Percentiles rank a stretch among this genome's conserved stretches.
Conservation (phyloP, 2,888 invertebrate species). For the Drosophila kanekoi region DNA sequence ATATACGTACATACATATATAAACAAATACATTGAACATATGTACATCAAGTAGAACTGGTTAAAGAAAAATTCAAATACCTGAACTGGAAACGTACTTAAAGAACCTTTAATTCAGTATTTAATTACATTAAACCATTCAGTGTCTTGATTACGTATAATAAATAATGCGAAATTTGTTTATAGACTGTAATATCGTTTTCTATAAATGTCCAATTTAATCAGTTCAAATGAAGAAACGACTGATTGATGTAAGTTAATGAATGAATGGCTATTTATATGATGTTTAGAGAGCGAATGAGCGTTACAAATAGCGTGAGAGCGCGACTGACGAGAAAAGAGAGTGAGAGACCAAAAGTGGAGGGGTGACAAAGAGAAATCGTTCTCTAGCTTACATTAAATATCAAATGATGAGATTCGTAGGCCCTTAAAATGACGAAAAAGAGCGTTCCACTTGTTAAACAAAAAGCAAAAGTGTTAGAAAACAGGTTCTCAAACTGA, state of each 20-base stretch:
- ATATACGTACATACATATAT: not conserved
- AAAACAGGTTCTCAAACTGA: not conserved
- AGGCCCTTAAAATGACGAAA: not conserved
- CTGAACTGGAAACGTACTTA: not conserved
- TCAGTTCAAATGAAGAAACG: no score
- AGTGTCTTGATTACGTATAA: no score
- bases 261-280: no score
- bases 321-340: no score
- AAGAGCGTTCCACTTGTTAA: not conserved
- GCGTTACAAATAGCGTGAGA: no score
- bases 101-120: not conserved
- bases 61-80: slow-evolving; percentile 3
- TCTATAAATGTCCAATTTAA: no score
- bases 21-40: slow-evolving; percentile 4
- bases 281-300: no score
- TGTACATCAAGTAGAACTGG: slow-evolving; percentile 11
- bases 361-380: not conserved
- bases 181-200: no score
- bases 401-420: not conserved
- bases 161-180: no score
- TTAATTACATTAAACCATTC: no score
- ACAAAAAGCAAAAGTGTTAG: not conserved
- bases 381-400: not conserved
- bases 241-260: no score
- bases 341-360: not conserved